A percentile compares a stretch with the other conserved stretches of the same genome.
These are phyloP conservation scores for Puma concolor DNA, from an alignment of 2,113 vertebrate species.

Conservation along the genomic window DNA sequence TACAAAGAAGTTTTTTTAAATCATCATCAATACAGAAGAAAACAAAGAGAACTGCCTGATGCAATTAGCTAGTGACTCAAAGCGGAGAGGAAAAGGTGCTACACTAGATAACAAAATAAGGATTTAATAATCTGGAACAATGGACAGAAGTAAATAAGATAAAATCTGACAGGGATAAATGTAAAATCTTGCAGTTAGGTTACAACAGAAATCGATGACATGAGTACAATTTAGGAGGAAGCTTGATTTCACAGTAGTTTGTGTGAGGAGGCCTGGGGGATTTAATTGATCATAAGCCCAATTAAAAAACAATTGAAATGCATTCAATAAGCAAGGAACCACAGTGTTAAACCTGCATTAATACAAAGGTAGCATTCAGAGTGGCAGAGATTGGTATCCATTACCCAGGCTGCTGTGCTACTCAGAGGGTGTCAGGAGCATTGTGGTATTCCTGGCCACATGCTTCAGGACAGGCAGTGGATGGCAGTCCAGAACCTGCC, in stretches of 20 bases:
- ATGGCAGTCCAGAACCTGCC: slow-evolving; percentile 11
- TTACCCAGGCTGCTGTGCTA: not conserved
- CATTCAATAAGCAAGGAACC: slow-evolving; percentile 38
- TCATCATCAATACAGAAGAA: slow-evolving; percentile 35
- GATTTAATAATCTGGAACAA: slow-evolving; percentile 63
- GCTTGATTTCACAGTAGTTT: slow-evolving; percentile 56
- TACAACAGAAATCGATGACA: slow-evolving; percentile 70
- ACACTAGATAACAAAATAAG: slow-evolving; percentile 31
- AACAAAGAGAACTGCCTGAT: slow-evolving; percentile 45
- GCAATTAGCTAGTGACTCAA: slow-evolving; percentile 58
- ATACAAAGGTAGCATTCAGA: not conserved
- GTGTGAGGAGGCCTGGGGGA: slow-evolving; percentile 27
- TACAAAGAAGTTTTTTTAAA: too few relatives aligned
- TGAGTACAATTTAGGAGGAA: slow-evolving; percentile 47
- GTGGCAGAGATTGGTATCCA: not conserved
- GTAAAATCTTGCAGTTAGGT: slow-evolving; percentile 49
- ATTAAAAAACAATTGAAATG: slow-evolving; percentile 38
- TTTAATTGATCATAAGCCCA: slow-evolving; percentile 65
- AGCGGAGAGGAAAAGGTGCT: slow-evolving; percentile 14
- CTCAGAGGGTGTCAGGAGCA: slow-evolving; percentile 1
- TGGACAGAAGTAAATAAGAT: slow-evolving; percentile 62
- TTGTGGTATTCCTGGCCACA: slow-evolving; percentile 26
- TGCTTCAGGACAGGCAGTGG: not conserved
- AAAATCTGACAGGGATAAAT: slow-evolving; percentile 62
- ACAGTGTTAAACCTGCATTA: not conserved